Evolutionary conservation across 2,797 vertebrate genomes (phyloP), one percentile per base, ranked within the genome.

Genomic region (Triplophysa yarkandensis): DNA sequence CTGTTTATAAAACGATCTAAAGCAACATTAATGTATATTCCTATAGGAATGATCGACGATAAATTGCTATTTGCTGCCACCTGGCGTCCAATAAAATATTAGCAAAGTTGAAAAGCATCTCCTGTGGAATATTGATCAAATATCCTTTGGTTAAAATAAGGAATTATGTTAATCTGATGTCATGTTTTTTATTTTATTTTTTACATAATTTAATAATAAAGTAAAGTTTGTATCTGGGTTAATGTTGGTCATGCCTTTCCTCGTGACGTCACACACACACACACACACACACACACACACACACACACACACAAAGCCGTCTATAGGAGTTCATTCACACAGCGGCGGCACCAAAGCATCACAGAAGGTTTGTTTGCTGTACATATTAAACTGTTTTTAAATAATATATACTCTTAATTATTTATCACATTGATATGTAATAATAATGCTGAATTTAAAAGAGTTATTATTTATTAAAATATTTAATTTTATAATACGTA

Each of bases 261-360:
- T 28, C 3, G 72, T 81, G 77, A 79, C 77, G 77, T 79, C 77
- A 81, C 2, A 11, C n/a, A n/a, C n/a, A n/a, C n/a, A n/a, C n/a
- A n/a, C n/a, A n/a, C n/a, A n/a, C n/a, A n/a, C n/a, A n/a, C 5
- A 39, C 65, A 36, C n/a, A n/a, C n/a, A n/a, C n/a, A n/a, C n/a
- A n/a, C n/a, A n/a, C n/a, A n/a, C n/a, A n/a, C n/a, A n/a, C 5
- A 39, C 65, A 36, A 5, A 61, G 74, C 77, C 77, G 27, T 79
- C 44, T 74, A 77, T 62, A 74, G 80, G 48, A 30, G 27, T 44
- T 30, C 50, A 11, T 27, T 25, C 30, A 28, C 36, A 30, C 46
- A 28, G 25, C 72, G 25, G n/a, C 41, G 48, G 46, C 30, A n/a
- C 27, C 32, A 57, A 2, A 7, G 43, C 50, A 55, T 55, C 44